Percentiles rank a stretch among this genome's conserved stretches.
phyloP scores from a whole-genome alignment of 2,113 vertebrate species.

The Leptodactylus fuscus region DNA sequence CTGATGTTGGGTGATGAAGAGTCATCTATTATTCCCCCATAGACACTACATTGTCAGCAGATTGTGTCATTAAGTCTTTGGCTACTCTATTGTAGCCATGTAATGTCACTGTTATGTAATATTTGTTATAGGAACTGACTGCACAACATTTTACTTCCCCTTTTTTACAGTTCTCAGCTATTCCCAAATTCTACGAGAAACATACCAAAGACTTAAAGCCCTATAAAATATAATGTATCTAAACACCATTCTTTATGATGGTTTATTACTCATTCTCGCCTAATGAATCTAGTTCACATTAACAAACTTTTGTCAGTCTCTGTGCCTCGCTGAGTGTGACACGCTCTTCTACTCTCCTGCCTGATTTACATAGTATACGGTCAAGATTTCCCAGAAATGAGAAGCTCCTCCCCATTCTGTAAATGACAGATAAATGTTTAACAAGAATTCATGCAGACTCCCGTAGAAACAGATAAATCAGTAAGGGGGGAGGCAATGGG shows the following conservation, averaged over 20 bases:
- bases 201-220: not conserved
- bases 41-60: too few relatives aligned
- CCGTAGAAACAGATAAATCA: constrained; percentile 56
- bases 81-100: too few relatives aligned
- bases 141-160: not conserved
- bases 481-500: constrained; percentile 12
- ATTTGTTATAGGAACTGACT: not conserved
- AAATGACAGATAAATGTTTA: constrained; percentile 62
- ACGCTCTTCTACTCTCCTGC: constrained; percentile 26
- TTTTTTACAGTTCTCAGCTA: not conserved
- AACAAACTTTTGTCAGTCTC: constrained; percentile 49
- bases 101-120: not conserved
- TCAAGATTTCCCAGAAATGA: constrained; percentile 57
- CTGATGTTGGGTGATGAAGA: too few relatives aligned
- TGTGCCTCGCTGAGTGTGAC: constrained; percentile 7
- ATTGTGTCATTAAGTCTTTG: too few relatives aligned
- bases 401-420: constrained; percentile 57
- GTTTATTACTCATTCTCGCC: not conserved
- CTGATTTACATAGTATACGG: constrained; percentile 58
- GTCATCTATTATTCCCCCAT: too few relatives aligned
- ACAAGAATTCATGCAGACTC: constrained; percentile 60
- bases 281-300: constrained; percentile 1
- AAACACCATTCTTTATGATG: not conserved
- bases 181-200: not conserved
- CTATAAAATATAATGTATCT: not conserved